Percentiles rank a stretch among this genome's conserved stretches.
These are phyloP conservation scores for Etheostoma cragini DNA, from an alignment of 2,113 vertebrate genomes.

Conservation along the genomic window DNA sequence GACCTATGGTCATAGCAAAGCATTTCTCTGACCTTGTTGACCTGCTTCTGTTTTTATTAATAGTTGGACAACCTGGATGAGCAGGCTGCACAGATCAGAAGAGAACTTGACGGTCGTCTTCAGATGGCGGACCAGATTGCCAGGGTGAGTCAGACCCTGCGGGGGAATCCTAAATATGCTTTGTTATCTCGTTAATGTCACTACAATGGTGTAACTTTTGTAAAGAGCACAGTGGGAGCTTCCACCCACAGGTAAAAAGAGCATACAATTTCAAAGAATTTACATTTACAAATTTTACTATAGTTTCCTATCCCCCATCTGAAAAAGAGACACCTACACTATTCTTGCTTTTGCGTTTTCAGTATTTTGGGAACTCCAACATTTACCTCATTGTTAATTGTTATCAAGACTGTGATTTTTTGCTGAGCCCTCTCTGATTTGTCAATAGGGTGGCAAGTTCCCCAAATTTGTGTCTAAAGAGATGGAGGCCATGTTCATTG, in stretches of 20 bases:
- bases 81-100: slow-evolving; percentile 95
- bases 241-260: background rate
- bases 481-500: slow-evolving; percentile 99
- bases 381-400: background rate
- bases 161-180: slow-evolving; percentile 56
- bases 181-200: slow-evolving; percentile 62
- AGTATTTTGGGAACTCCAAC: background rate
- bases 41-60: slow-evolving; percentile 60
- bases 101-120: slow-evolving; percentile 94
- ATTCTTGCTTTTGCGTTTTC: background rate
- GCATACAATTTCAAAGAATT: background rate
- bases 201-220: slow-evolving; percentile 56
- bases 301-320: background rate
- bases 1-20: slow-evolving; percentile 6
- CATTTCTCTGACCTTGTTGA: slow-evolving; percentile 18
- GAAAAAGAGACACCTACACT: background rate
- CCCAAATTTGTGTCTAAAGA: slow-evolving; percentile 99
- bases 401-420: background rate
- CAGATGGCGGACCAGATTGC: slow-evolving; percentile 99
- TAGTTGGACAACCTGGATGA: slow-evolving; percentile 97
- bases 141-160: slow-evolving; percentile 86
- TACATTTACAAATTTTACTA: background rate
- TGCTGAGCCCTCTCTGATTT: slow-evolving; percentile 16
- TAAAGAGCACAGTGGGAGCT: slow-evolving; percentile 33
- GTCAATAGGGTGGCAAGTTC: slow-evolving; percentile 94